Base-by-base conservation (phyloP, 2,888 invertebrate genomes). In the Aphelenchoides bicaudatus region DNA sequence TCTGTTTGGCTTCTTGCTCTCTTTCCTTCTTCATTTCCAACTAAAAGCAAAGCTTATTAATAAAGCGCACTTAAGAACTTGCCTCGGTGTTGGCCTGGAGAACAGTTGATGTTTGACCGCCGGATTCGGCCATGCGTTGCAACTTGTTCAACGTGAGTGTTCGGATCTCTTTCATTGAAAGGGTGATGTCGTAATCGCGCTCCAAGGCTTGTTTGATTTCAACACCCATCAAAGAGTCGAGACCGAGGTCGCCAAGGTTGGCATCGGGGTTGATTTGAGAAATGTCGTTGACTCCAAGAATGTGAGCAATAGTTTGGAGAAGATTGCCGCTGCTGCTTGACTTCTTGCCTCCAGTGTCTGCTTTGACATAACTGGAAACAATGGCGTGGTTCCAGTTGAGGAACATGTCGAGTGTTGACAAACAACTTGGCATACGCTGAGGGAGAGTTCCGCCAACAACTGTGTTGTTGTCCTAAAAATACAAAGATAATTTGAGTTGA, bases 161-260 rank as follows among this genome's bases (percentile, higher is more conserved):
- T 39, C 77, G 72, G 59, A 77, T 77, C 52, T 77, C 77, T 81
- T 90, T 89, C 70, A 91, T 89, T 63, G 88, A 88, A 62, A 96
- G 83, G 23, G 89, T 87, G 59, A 94, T 82, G 81, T 96, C 93
- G 82, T 88, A 92, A 65, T 82, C 82, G 63, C 82, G 72, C 65
- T 84, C 83, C 34, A 84, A 68, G 3, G 82, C 80, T 67, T 83
- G 83, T 66, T 94, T 94, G 78, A 98, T 91, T 84, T 98, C 98
- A 1, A 96, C 92, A 46, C 93, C 93, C 96, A 96, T 96, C 68
- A 98, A 83, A 1, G 94, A 94, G 80, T 98, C 96, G 87, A 98
- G 90, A 62, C 96, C 96, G 38, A 98, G 85, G 81, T 98, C 96
- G 28, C 91, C 90, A 47, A 98, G 83, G 39, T 87, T 88, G 3